Base-by-base conservation (phyloP, 2,113 vertebrate species). In the Hippocampus mohnikei region DNA sequence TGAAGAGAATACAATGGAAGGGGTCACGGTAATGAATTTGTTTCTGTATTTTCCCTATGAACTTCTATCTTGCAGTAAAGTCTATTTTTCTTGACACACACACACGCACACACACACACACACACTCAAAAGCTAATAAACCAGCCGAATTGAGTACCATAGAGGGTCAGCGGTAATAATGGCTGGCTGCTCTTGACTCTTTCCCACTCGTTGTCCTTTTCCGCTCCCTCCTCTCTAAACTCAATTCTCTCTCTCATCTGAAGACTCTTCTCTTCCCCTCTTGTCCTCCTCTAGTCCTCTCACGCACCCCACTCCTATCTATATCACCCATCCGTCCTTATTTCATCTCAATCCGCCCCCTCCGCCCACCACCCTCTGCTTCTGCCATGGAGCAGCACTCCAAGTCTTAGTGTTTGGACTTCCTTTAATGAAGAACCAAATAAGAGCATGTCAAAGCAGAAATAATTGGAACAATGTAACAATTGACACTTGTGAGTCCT, bases 81-180 rank as follows among this genome's bases (percentile, higher is more conserved):
- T 25, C 10, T 3, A 4, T 27, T 58, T 23, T 25, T 58, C 56
- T 29, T 33, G 27, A 18, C 33, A 62, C 70, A 56, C 62, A 78
- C 62, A 76, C 62, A 58, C 61, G 67, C 68, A 69, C 69, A 56
- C 40, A 56, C 50, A 40, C n/a, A 61, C 65, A 63, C 67, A 65
- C 70, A 29, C 44, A 70, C 63, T 59, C 20, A 68, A 29, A 81
- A 85, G 75, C 83, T 89, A 89, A 89, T 90, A 90, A 89, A 87
- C 70, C 84, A 75, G 81, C 75, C 81, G 65, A 85, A 81, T 81
- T 84, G 87, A 89, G 89, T 82, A 87, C 81, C 82, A 88, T 70
- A 73, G 76, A 84, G 85, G 87, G 89, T 90, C 89, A 90, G 77
- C 84, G 69, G 86, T 88, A 90, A 90, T 89, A 90, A 90, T 82